These are phyloP conservation scores for Lepidotrigona ventralis DNA, from an alignment of 1,140 invertebrate genomes.

Conservation along the genomic window DNA sequence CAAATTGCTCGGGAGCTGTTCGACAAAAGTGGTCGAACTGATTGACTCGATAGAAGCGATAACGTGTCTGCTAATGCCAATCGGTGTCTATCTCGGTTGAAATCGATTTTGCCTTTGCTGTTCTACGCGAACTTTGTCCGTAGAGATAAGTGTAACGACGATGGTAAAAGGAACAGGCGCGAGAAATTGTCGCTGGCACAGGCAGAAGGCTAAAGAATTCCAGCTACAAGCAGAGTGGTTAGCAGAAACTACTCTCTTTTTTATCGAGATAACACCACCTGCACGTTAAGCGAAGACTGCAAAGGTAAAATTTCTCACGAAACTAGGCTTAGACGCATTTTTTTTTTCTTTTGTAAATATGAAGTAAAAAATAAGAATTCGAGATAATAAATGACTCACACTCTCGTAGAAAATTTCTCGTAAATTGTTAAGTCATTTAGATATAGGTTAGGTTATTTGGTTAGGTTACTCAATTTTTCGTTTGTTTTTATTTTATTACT, in stretches of 20 bases:
- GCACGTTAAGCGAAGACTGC: no score
- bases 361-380: no score
- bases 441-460: no score
- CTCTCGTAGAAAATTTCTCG: no score
- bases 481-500: no score
- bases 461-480: no score
- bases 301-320: no score
- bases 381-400: no score
- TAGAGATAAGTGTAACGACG: neutral
- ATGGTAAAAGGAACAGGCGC: neutral
- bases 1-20: neutral
- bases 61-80: neutral
- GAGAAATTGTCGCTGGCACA: neutral
- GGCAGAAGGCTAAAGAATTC: neutral
- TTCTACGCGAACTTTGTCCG: neutral
- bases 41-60: neutral
- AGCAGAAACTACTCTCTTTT: constrained; percentile 19
- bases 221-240: neutral
- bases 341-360: no score
- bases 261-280: constrained; percentile 12
- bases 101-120: neutral
- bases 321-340: no score
- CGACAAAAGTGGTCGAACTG: neutral
- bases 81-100: neutral
- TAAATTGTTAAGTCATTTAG: no score